Evolutionary conservation across 2,888 invertebrate species (phyloP).

Genomic region (Hypomecis punctinalis): DNA sequence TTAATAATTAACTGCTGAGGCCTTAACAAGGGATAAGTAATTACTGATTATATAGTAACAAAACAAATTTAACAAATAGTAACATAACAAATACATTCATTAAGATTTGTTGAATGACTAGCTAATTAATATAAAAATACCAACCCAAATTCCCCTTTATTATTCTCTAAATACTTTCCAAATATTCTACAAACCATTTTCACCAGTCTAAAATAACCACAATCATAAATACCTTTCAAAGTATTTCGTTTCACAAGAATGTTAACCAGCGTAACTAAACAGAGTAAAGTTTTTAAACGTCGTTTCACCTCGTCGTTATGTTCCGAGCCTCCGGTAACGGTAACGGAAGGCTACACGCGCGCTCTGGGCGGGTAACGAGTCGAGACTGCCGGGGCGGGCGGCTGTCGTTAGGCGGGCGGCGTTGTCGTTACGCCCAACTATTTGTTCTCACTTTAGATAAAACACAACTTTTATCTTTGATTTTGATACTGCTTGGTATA

Average conservation of each 20-base stretch:
- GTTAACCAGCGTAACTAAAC: background rate
- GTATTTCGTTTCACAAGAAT: constrained; percentile 5
- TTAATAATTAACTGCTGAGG: too few relatives aligned
- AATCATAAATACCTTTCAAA: constrained; percentile 1
- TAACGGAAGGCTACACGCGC: constrained; percentile 23
- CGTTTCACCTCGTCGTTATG: constrained; percentile 11
- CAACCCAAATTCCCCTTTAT: background rate
- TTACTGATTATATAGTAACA: too few relatives aligned
- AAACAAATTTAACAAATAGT: too few relatives aligned
- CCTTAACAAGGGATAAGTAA: too few relatives aligned
- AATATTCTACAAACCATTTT: background rate
- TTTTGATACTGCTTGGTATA: too few relatives aligned
- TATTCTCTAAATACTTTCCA: background rate
- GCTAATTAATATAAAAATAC: constrained; percentile 8
- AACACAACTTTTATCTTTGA: background rate
- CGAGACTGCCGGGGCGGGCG: constrained; percentile 33
- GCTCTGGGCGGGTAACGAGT: constrained; percentile 18
- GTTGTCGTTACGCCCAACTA: constrained; percentile 3
- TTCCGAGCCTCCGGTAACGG: constrained; percentile 8
- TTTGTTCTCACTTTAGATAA: constrained; percentile 9
- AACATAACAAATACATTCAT: too few relatives aligned
- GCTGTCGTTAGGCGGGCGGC: constrained; percentile 28
- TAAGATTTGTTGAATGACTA: background rate
- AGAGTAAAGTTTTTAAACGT: background rate
- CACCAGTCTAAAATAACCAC: background rate